Conservation (phyloP, 1,140 invertebrate genomes). For the Hylyphantes graminicola region DNA sequence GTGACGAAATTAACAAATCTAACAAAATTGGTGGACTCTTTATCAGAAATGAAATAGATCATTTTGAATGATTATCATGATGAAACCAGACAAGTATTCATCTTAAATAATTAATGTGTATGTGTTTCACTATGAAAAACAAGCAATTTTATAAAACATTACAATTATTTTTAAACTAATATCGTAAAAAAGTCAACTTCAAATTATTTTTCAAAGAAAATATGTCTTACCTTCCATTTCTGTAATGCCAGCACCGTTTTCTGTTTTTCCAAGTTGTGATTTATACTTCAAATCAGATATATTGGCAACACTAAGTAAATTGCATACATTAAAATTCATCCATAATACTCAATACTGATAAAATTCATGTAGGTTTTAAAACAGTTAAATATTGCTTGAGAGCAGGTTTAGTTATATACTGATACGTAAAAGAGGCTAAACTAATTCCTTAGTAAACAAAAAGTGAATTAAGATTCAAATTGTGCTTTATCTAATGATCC, state of each 20-base stretch:
- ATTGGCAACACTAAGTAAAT: conserved; percentile 14
- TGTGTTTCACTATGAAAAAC: no score
- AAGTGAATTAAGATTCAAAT: neutral
- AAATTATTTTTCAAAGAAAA: no score
- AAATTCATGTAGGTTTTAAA: neutral
- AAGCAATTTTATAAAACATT: no score
- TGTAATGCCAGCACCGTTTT: neutral
- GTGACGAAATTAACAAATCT: no score
- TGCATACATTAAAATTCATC: conserved; percentile 1
- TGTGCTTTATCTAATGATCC: neutral
- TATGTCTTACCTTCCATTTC: conserved; percentile 5
- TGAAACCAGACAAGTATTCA: no score
- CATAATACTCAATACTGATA: neutral
- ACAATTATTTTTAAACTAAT: no score
- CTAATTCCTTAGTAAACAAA: neutral
- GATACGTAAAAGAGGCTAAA: neutral
- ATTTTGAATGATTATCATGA: no score
- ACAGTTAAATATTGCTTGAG: neutral
- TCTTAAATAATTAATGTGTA: no score
- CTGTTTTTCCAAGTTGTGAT: neutral
- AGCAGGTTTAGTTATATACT: neutral
- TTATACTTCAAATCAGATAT: conserved; percentile 30
- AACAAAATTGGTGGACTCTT: no score
- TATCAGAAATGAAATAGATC: no score
- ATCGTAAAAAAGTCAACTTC: no score